These are phyloP conservation scores for Caretta caretta DNA, from an alignment of 2,113 vertebrate genomes.

Conservation along the genomic window DNA sequence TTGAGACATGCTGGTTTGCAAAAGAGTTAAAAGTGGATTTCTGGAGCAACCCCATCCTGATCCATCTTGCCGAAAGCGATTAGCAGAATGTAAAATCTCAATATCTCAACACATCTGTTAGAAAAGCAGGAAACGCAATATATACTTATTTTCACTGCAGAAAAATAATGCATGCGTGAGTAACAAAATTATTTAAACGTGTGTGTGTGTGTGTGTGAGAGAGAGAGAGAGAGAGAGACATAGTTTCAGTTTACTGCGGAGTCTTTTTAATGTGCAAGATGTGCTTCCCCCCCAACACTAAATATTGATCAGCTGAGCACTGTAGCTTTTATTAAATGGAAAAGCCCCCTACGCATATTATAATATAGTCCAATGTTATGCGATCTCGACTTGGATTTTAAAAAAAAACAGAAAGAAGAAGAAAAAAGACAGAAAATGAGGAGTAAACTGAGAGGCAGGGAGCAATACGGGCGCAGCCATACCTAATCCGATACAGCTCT, in stretches of 20 bases:
- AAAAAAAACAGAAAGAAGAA: background rate
- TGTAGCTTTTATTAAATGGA: background rate
- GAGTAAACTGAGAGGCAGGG: background rate
- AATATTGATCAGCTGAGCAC: background rate
- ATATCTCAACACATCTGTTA: constrained; percentile 53
- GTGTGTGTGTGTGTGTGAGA: too few species aligned
- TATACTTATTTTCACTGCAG: constrained; percentile 52
- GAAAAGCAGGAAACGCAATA: constrained; percentile 62
- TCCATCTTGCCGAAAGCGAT: background rate
- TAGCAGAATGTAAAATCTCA: background rate
- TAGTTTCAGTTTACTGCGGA: constrained; percentile 36
- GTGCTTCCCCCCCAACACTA: background rate
- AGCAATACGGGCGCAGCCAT: background rate
- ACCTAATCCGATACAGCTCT: background rate
- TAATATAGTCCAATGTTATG: background rate
- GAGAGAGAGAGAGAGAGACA: too few species aligned
- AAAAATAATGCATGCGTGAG: constrained; percentile 1
- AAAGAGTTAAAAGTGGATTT: background rate
- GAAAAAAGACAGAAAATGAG: background rate
- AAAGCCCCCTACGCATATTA: background rate
- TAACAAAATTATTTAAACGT: constrained; percentile 25
- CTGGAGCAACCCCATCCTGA: background rate
- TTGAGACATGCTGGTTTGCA: background rate
- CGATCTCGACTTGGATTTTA: background rate
- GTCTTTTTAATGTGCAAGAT: background rate